These are phyloP conservation scores for Leptogaster cylindrica DNA, from an alignment of 2,888 invertebrate genomes.

Conservation along the genomic window DNA sequence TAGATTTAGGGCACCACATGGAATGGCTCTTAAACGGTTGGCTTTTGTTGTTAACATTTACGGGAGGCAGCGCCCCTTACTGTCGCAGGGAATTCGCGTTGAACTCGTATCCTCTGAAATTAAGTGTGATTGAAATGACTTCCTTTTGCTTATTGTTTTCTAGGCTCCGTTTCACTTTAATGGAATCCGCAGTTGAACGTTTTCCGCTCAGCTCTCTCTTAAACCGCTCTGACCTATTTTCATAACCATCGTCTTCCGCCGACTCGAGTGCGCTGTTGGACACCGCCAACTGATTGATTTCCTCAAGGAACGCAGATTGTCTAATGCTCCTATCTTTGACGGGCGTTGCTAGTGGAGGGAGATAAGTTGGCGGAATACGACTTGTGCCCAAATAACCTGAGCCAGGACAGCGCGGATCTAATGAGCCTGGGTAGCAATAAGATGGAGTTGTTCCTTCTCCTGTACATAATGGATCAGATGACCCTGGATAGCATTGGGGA, in stretches of 20 bases:
- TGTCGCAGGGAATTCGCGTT: neutral
- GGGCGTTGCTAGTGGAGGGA: constrained; percentile 55
- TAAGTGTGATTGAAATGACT: constrained; percentile 48
- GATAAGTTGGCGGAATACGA: constrained; percentile 55
- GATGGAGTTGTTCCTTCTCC: constrained; percentile 48
- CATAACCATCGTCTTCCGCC: constrained; percentile 51
- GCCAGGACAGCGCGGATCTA: constrained; percentile 61
- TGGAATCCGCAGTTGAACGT: neutral
- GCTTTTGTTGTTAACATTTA: too few species aligned
- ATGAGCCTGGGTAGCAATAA: constrained; percentile 54
- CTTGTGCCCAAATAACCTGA: constrained; percentile 54
- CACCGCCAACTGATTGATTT: constrained; percentile 55
- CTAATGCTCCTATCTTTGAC: constrained; percentile 54
- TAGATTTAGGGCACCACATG: too few species aligned
- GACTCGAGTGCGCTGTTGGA: constrained; percentile 50
- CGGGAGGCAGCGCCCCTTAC: too few species aligned
- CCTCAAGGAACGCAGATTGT: constrained; percentile 52
- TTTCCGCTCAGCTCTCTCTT: neutral
- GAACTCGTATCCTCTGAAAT: constrained; percentile 49
- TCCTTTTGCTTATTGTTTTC: constrained; percentile 34
- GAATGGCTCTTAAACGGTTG: too few species aligned
- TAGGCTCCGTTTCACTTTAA: neutral
- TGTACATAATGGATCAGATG: constrained; percentile 50
- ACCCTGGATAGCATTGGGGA: constrained; percentile 53
- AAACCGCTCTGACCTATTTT: neutral